Evolutionary conservation across 2,888 invertebrate species (phyloP).

Genomic region (Lysandra bellargus): DNA sequence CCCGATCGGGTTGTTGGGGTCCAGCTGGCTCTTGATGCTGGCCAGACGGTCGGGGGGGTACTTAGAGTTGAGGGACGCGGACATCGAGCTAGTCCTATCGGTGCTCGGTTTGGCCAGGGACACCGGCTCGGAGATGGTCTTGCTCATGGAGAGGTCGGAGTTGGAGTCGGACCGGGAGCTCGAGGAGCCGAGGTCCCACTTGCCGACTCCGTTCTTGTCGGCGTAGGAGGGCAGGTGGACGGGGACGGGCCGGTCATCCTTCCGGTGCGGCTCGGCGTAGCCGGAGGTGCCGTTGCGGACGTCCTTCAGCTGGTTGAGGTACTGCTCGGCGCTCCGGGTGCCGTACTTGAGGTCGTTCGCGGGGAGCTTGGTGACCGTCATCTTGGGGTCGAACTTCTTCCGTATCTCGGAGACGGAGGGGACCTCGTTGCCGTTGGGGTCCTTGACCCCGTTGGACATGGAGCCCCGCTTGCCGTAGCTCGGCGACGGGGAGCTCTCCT

Average conservation of each 20-base stretch:
- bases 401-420: constrained; percentile 81
- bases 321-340: constrained; percentile 62
- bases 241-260: constrained; percentile 72
- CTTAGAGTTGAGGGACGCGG: constrained; percentile 63
- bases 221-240: constrained; percentile 68
- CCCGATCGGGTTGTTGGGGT: constrained; percentile 76
- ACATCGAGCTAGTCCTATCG: constrained; percentile 62
- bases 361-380: constrained; percentile 74
- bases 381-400: constrained; percentile 78
- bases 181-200: constrained; percentile 61
- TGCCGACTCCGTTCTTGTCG: constrained; percentile 64
- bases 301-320: constrained; percentile 67
- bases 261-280: constrained; percentile 61
- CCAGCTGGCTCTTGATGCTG: constrained; percentile 73
- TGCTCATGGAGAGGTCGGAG: constrained; percentile 70
- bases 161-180: constrained; percentile 67
- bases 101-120: constrained; percentile 59
- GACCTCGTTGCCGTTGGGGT: constrained; percentile 81
- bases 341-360: constrained; percentile 64
- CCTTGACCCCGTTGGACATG: constrained; percentile 72
- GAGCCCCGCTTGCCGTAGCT: constrained; percentile 66
- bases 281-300: constrained; percentile 67
- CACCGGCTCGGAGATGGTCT: constrained; percentile 71
- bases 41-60: constrained; percentile 68
- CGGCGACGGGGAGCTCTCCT: constrained; percentile 63